phyloP scores from a whole-genome alignment of 2,797 vertebrate species.

The Megaceryle alcyon region DNA sequence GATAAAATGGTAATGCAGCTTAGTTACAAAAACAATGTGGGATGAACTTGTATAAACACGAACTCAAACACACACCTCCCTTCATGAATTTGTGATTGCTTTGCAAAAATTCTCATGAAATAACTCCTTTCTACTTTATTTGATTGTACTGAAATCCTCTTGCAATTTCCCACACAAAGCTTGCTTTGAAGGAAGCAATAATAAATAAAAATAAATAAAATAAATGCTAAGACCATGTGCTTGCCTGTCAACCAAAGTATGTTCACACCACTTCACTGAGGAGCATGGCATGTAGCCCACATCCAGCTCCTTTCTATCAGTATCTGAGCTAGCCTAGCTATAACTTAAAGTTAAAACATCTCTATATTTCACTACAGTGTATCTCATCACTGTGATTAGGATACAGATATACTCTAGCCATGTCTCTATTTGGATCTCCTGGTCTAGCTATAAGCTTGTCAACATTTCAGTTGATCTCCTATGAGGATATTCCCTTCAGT shows the following conservation, averaged over 20 bases:
- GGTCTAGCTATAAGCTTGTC: not conserved
- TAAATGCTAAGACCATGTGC: not conserved
- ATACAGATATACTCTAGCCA: not conserved
- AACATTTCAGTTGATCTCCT: not conserved
- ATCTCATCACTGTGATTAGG: accelerated
- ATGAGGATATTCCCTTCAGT: not conserved
- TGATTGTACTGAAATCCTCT: not conserved
- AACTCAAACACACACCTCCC: not conserved
- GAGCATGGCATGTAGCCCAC: not conserved
- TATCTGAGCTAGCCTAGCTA: not conserved
- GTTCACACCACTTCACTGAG: not conserved
- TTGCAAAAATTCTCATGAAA: not conserved
- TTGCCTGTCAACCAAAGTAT: not conserved
- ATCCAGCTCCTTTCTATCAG: not conserved
- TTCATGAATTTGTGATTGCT: not conserved
- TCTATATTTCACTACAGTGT: not conserved
- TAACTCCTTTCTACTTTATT: not conserved
- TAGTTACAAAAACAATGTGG: not conserved
- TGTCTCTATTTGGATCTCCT: not conserved
- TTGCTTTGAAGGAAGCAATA: not conserved
- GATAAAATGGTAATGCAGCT: not conserved
- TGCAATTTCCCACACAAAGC: not conserved
- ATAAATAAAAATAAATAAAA: not conserved
- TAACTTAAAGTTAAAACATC: not conserved
- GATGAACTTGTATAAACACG: not conserved